Evolutionary conservation across 2,797 vertebrate species (phyloP).

Genomic region (Pithecia hirsuta): DNA sequence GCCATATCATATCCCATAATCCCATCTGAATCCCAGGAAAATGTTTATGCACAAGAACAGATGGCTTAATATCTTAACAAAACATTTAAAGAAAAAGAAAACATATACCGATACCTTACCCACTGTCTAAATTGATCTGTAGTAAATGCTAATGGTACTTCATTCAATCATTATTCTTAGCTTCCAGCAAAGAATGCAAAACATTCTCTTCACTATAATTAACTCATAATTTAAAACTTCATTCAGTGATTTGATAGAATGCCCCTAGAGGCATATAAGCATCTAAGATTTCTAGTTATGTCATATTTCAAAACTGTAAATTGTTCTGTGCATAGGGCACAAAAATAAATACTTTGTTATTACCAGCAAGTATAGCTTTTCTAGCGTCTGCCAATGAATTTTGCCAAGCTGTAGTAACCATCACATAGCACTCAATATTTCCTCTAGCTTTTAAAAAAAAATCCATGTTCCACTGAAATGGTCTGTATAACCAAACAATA

Average conservation of each 20-base stretch:
- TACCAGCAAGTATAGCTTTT: conserved; percentile 26
- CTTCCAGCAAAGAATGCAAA: conserved; percentile 43
- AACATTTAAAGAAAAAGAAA: conserved; percentile 64
- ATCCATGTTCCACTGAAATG: conserved; percentile 51
- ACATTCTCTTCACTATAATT: conserved; percentile 17
- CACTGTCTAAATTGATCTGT: conserved; percentile 17
- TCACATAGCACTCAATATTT: conserved; percentile 34
- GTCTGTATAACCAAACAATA: conserved; percentile 34
- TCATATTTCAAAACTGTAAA: conserved; percentile 45
- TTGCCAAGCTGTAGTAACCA: conserved; percentile 48
- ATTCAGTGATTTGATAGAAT: conserved; percentile 32
- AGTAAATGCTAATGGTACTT: conserved; percentile 59
- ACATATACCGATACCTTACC: conserved; percentile 34
- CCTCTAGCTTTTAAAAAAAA: conserved; percentile 21
- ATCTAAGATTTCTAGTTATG: conserved; percentile 34
- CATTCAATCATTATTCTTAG: conserved; percentile 33
- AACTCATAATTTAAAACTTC: conserved; percentile 52
- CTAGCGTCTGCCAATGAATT: conserved; percentile 49
- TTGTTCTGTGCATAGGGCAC: conserved; percentile 11
- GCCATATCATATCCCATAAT: conserved; percentile 59
- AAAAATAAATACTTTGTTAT: conserved; percentile 63
- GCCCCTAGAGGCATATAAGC: conserved; percentile 8
- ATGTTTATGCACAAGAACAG: conserved; percentile 71
- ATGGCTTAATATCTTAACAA: conserved; percentile 71
- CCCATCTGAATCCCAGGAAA: conserved; percentile 69